Conservation (phyloP, 2,797 vertebrate genomes). For the Sciurus carolinensis region DNA sequence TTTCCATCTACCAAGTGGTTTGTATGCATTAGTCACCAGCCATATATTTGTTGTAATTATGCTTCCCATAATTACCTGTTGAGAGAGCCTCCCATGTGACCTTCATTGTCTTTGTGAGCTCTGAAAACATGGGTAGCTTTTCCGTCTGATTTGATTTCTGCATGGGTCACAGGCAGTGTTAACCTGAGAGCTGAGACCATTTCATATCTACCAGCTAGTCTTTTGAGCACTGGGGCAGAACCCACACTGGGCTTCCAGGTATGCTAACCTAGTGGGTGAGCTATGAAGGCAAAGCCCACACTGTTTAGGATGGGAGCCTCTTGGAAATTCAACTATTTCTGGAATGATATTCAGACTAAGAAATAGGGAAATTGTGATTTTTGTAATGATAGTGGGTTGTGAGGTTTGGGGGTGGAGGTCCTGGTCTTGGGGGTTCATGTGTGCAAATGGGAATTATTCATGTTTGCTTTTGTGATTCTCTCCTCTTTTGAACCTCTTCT, state of each 20-base stretch:
- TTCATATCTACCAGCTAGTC: constrained; percentile 14
- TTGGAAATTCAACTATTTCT: constrained; percentile 39
- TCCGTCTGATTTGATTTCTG: background rate
- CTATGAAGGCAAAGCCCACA: background rate
- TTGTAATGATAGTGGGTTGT: constrained; percentile 48
- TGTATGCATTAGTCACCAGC: background rate
- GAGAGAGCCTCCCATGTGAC: background rate
- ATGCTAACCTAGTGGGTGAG: constrained; percentile 20
- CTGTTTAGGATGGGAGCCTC: constrained; percentile 57
- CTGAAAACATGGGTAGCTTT: background rate
- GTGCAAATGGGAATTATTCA: background rate
- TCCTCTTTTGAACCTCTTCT: background rate
- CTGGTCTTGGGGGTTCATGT: background rate
- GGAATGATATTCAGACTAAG: constrained; percentile 61
- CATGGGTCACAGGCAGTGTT: background rate
- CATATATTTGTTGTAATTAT: background rate
- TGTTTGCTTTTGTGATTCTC: background rate
- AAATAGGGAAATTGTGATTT: constrained; percentile 38
- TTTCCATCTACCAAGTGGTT: background rate
- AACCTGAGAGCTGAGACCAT: background rate
- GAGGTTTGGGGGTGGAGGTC: background rate
- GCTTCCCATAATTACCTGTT: no score
- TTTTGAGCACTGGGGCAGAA: background rate
- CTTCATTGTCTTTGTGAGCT: background rate
- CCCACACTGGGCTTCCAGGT: background rate